Percentiles rank a stretch among this genome's conserved stretches.
Conservation (phyloP, 2,888 invertebrate species). For the Chrysolina oricalcia region DNA sequence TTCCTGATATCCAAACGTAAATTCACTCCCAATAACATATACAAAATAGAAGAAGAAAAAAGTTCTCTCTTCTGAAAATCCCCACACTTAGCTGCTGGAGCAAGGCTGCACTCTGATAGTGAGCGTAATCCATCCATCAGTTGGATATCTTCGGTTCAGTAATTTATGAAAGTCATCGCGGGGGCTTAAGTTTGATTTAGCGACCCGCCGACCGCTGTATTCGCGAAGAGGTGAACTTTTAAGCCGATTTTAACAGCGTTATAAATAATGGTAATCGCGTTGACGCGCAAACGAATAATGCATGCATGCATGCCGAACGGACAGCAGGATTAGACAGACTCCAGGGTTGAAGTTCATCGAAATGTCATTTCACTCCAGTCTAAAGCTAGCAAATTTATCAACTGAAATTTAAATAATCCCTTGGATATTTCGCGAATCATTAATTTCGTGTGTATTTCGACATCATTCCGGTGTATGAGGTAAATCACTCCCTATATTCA, state of each 20-base stretch:
- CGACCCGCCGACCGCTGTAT: conserved; percentile 12
- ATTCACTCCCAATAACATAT: no score
- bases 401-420: not conserved
- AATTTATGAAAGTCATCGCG: conserved; percentile 24
- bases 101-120: not conserved
- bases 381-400: not conserved
- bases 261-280: conserved; percentile 29
- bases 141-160: not conserved
- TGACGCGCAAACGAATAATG: conserved; percentile 22
- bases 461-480: not conserved
- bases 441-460: not conserved
- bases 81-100: not conserved
- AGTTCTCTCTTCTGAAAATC: not conserved
- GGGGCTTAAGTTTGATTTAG: conserved; percentile 24
- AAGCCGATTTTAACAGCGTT: conserved; percentile 28
- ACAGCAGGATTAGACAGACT: conserved; percentile 33
- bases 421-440: not conserved
- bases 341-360: not conserved
- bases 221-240: conserved; percentile 28
- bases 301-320: conserved; percentile 23
- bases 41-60: no score
- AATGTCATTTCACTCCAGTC: not conserved
- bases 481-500: no score
- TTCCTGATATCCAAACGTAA: no score
- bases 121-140: conserved; percentile 3